These are phyloP conservation scores for Acleris laterana DNA, from an alignment of 2,888 invertebrate species.

Conservation along the genomic window DNA sequence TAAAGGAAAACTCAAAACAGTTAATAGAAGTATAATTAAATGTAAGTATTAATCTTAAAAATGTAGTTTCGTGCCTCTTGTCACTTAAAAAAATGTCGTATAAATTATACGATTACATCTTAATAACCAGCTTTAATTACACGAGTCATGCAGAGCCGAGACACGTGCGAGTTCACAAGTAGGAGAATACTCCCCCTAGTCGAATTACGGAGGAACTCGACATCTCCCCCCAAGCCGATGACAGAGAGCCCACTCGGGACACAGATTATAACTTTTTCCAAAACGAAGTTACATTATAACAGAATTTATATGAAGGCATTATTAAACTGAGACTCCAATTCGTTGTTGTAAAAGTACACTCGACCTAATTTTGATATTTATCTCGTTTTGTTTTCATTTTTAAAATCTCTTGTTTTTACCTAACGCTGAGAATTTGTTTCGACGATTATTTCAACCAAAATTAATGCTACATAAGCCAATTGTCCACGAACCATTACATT, in stretches of 20 bases:
- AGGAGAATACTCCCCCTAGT: slow-evolving; percentile 16
- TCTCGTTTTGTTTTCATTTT: slow-evolving; percentile 13
- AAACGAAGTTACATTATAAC: slow-evolving; percentile 28
- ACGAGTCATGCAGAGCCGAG: neutral
- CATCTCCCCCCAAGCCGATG: slow-evolving; percentile 40
- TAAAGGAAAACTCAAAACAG: no score
- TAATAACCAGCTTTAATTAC: slow-evolving; percentile 13
- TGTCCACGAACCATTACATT: no score
- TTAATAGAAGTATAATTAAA: no score
- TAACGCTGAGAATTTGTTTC: neutral
- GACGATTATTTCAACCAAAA: neutral
- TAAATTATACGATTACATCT: slow-evolving; percentile 11
- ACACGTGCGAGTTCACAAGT: slow-evolving; percentile 15
- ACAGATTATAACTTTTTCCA: slow-evolving; percentile 29
- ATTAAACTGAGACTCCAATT: slow-evolving; percentile 31
- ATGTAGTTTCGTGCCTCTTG: no score
- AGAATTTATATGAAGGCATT: slow-evolving; percentile 34
- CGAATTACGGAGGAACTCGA: slow-evolving; percentile 14
- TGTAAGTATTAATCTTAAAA: no score
- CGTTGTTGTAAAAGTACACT: slow-evolving; percentile 19
- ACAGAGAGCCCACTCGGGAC: slow-evolving; percentile 52
- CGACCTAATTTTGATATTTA: slow-evolving; percentile 10
- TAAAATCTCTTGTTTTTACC: neutral
- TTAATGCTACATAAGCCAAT: neutral
- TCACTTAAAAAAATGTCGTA: no score